Percentiles rank a stretch among this genome's conserved stretches.
Conservation (phyloP, 2,797 vertebrate species). For the Pampus argenteus region DNA sequence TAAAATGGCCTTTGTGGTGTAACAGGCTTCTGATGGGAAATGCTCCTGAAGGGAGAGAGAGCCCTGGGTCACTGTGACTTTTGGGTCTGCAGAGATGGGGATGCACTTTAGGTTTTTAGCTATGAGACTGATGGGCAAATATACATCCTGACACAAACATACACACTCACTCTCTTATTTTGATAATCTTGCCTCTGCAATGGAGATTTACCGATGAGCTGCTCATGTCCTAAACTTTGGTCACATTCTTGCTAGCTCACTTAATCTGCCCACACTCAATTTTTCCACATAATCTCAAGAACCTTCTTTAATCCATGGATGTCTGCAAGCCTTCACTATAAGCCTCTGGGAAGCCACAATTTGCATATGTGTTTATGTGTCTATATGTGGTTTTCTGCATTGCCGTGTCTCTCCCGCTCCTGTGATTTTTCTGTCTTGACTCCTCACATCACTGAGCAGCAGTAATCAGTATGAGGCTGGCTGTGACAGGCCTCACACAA, state of each 20-base stretch:
- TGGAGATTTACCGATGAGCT: slow-evolving; percentile 50
- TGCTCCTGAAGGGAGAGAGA: slow-evolving; percentile 45
- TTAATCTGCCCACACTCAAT: slow-evolving; percentile 59
- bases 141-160: slow-evolving; percentile 10
- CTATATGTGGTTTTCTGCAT: slow-evolving; percentile 23
- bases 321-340: slow-evolving; percentile 43
- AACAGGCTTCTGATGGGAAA: slow-evolving; percentile 70
- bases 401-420: slow-evolving; percentile 2
- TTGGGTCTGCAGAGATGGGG: slow-evolving; percentile 33
- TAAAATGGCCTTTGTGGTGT: slow-evolving; percentile 69
- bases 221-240: slow-evolving; percentile 50
- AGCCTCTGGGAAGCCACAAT: slow-evolving; percentile 28
- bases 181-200: slow-evolving; percentile 16
- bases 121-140: slow-evolving; percentile 1
- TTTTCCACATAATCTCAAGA: slow-evolving; percentile 58
- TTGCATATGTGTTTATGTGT: slow-evolving; percentile 31
- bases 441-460: slow-evolving; percentile 43
- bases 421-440: slow-evolving; percentile 42
- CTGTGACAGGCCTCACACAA: slow-evolving; percentile 44
- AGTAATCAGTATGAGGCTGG: slow-evolving; percentile 39
- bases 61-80: slow-evolving; percentile 70
- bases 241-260: slow-evolving; percentile 39
- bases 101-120: slow-evolving; percentile 9
- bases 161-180: slow-evolving; percentile 5
- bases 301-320: slow-evolving; percentile 60